Percentiles rank a stretch among this genome's conserved stretches.
Evolutionary conservation across 2,888 invertebrate species (phyloP).

Genomic region (Trissoscelio sp.): DNA sequence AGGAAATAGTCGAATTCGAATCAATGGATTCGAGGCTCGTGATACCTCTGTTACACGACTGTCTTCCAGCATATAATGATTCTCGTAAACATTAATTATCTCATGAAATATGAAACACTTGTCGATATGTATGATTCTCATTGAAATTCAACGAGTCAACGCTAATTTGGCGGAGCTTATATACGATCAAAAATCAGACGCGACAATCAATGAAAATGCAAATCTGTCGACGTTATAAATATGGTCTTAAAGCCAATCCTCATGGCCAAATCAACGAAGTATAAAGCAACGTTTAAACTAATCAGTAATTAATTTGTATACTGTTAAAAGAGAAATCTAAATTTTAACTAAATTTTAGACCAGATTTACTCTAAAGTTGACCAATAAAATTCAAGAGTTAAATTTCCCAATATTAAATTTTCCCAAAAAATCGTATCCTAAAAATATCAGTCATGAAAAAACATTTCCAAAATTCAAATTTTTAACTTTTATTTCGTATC

Average conservation of each 20-base stretch:
- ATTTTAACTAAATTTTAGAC: too few relatives aligned
- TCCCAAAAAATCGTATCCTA: too few relatives aligned
- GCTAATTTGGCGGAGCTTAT: constrained; percentile 46
- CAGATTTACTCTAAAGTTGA: too few relatives aligned
- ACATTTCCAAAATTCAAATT: too few relatives aligned
- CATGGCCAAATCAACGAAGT: constrained; percentile 1
- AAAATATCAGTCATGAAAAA: too few relatives aligned
- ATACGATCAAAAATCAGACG: constrained; percentile 47
- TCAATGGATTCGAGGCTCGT: constrained; percentile 68
- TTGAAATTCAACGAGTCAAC: constrained; percentile 76
- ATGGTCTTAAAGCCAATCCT: constrained; percentile 31
- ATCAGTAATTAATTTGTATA: too few relatives aligned
- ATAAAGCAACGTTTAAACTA: not conserved
- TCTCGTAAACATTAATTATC: constrained; percentile 79
- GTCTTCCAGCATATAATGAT: constrained; percentile 41
- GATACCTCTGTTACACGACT: constrained; percentile 9
- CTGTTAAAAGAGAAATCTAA: too few relatives aligned
- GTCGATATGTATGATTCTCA: constrained; percentile 78
- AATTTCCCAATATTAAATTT: too few relatives aligned
- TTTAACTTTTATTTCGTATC: too few relatives aligned
- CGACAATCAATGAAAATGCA: constrained; percentile 55
- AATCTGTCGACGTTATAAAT: constrained; percentile 35
- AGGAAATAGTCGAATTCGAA: constrained; percentile 76
- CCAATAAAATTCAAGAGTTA: too few relatives aligned
- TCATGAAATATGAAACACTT: constrained; percentile 81